Conservation (phyloP, 2,797 vertebrate species). For the Otus scops region DNA sequence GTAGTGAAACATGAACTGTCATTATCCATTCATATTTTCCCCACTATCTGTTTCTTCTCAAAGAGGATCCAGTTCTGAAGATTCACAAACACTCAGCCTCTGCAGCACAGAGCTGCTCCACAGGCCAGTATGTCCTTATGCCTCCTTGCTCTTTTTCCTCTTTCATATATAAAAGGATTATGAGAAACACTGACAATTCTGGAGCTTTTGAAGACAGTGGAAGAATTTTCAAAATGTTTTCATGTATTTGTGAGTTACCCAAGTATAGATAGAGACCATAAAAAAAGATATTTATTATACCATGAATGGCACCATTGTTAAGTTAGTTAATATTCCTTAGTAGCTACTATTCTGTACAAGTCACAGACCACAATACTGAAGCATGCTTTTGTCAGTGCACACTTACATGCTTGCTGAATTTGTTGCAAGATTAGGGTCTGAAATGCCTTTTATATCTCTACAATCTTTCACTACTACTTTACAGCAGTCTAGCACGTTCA, state of each 20-base stretch:
- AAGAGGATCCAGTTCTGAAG: background rate
- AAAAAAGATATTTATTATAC: background rate
- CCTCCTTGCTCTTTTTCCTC: background rate
- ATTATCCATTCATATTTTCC: background rate
- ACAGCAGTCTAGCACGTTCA: background rate
- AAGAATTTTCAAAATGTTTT: background rate
- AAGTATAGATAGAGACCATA: background rate
- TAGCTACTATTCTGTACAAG: background rate
- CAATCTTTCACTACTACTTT: background rate
- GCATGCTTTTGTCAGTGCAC: background rate
- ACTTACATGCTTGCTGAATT: background rate
- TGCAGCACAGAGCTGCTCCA: background rate
- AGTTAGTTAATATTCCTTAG: background rate
- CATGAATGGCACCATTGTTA: background rate
- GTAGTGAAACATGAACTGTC: background rate
- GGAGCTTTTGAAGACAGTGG: background rate
- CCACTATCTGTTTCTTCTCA: background rate
- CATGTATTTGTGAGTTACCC: background rate
- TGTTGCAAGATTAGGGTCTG: background rate
- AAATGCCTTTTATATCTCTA: background rate
- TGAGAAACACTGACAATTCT: background rate
- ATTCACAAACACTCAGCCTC: background rate
- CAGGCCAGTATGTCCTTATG: background rate
- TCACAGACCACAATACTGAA: background rate
- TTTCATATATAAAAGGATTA: background rate